Conservation (phyloP, 2,888 invertebrate genomes). For the Hedya salicella region DNA sequence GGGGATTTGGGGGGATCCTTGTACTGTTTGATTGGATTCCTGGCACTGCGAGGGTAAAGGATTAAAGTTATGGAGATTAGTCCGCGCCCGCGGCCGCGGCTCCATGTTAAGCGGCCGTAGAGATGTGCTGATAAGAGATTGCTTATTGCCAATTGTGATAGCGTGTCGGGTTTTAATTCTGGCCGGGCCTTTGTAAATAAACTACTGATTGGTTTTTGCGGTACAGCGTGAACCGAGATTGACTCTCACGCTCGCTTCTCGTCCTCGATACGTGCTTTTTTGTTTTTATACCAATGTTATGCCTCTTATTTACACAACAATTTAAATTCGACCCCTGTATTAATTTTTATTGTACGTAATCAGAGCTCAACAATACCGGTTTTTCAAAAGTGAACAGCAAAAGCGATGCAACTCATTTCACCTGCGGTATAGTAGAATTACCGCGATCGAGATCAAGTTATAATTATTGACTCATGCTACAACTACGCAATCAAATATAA, state of each 20-base stretch:
- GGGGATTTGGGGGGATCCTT: conserved; percentile 66
- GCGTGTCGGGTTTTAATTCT: conserved; percentile 79
- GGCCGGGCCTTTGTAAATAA: conserved; percentile 59
- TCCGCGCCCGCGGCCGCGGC: conserved; percentile 81
- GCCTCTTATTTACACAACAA: neutral
- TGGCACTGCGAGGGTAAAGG: conserved; percentile 83
- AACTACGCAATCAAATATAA: neutral
- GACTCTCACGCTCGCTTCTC: conserved; percentile 13
- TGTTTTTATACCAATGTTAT: neutral
- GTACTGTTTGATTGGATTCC: conserved; percentile 86
- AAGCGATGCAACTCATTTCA: too few species aligned
- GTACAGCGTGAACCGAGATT: conserved; percentile 2
- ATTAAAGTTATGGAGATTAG: conserved; percentile 86
- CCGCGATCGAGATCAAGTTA: neutral
- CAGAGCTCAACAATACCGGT: neutral
- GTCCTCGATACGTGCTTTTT: neutral
- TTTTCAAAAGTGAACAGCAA: neutral
- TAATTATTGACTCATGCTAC: neutral
- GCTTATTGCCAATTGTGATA: conserved; percentile 83
- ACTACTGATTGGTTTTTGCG: conserved; percentile 49
- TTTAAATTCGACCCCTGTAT: neutral
- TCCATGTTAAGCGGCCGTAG: conserved; percentile 83
- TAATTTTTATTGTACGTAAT: neutral
- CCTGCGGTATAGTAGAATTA: neutral
- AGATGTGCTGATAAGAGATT: conserved; percentile 84